Evolutionary conservation across 2,888 invertebrate species (phyloP).

Genomic region (Philhelius pedissequus): DNA sequence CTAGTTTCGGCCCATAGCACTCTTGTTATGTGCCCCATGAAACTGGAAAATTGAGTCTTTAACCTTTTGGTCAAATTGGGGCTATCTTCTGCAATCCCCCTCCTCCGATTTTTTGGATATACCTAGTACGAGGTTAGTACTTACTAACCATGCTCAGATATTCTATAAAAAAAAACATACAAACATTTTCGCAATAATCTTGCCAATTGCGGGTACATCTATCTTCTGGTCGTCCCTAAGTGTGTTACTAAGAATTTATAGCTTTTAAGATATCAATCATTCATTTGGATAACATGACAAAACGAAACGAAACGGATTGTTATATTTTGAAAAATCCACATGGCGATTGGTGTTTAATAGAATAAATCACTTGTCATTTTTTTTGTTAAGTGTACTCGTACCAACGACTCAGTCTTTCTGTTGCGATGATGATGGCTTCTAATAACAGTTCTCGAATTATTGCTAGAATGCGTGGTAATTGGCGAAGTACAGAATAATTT

Average conservation of each 20-base stretch:
- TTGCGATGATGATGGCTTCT: neutral
- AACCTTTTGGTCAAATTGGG: conserved; percentile 48
- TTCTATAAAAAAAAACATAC: conserved; percentile 31
- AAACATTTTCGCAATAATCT: conserved; percentile 40
- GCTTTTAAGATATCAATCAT: conserved; percentile 10
- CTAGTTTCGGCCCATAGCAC: conserved; percentile 33
- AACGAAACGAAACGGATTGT: conserved; percentile 5
- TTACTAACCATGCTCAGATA: conserved; percentile 1
- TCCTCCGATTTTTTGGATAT: neutral
- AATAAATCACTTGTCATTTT: conserved; percentile 26
- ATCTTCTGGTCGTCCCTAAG: conserved; percentile 13
- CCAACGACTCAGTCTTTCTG: neutral
- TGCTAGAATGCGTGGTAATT: conserved; percentile 42
- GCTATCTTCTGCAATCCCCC: neutral
- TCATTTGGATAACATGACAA: conserved; percentile 37
- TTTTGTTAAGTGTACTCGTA: neutral
- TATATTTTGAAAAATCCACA: neutral
- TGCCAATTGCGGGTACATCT: conserved; percentile 22
- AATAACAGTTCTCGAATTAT: neutral
- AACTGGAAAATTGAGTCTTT: conserved; percentile 66
- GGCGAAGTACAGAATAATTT: conserved; percentile 30
- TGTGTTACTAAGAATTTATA: conserved; percentile 32
- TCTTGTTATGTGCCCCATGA: conserved; percentile 52
- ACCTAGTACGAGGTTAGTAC: neutral
- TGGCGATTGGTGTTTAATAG: neutral